These are phyloP conservation scores for Agonopterix alstromeriana DNA, from an alignment of 2,888 invertebrate genomes.

Conservation along the genomic window DNA sequence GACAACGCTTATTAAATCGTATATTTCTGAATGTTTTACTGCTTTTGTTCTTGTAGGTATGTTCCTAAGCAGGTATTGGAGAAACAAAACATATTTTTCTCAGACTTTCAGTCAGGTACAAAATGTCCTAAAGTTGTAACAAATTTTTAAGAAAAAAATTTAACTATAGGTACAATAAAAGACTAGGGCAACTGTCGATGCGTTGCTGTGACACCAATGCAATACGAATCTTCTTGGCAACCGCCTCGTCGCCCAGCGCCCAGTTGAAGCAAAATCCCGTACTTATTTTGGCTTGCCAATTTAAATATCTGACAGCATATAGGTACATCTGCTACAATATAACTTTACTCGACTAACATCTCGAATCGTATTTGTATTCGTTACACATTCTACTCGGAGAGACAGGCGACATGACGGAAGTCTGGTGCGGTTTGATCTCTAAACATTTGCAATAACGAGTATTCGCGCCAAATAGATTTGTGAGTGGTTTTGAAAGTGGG, in stretches of 20 bases:
- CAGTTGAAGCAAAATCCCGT: conserved; percentile 74
- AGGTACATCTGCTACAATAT: conserved; percentile 32
- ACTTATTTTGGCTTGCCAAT: conserved; percentile 76
- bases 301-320: conserved; percentile 50
- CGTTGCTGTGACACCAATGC: conserved; percentile 53
- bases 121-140: too few species aligned
- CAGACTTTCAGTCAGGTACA: too few species aligned
- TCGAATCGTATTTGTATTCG: conserved; percentile 31
- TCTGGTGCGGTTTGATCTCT: conserved; percentile 17
- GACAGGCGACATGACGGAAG: conserved; percentile 31
- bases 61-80: too few species aligned
- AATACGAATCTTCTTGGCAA: conserved; percentile 70
- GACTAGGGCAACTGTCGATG: conserved; percentile 15
- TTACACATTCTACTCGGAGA: conserved; percentile 21
- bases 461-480: conserved; percentile 41
- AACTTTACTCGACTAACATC: conserved; percentile 24
- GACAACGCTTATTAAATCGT: too few species aligned
- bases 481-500: conserved; percentile 24
- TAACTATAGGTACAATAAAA: background rate
- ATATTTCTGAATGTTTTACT: too few species aligned
- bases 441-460: conserved; percentile 19
- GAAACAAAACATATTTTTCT: too few species aligned
- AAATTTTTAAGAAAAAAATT: background rate
- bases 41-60: too few species aligned
- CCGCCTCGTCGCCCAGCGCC: conserved; percentile 43